Percentiles rank a stretch among this genome's conserved stretches.
phyloP scores from a whole-genome alignment of 1,140 invertebrate species.

The Nylanderia fulva region DNA sequence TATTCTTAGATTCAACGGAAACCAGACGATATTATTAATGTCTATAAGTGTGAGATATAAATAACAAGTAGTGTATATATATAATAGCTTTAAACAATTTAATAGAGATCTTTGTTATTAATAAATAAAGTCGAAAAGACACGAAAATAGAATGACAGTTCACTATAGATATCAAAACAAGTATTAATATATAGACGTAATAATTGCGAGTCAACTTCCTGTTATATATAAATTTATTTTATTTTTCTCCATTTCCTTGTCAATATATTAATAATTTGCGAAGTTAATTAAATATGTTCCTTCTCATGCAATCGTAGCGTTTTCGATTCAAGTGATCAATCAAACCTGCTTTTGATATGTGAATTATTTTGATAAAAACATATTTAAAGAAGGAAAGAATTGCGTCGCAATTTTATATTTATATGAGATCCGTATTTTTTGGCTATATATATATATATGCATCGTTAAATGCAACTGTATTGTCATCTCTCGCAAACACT shows the following conservation, averaged over 20 bases:
- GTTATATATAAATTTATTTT: not conserved
- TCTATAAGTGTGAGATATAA: constrained; percentile 31
- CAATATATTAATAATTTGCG: not conserved
- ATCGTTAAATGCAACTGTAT: no score
- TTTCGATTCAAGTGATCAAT: not conserved
- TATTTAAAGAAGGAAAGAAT: no score
- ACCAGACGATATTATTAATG: constrained; percentile 2
- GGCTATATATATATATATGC: no score
- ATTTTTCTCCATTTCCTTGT: not conserved
- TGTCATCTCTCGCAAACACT: no score
- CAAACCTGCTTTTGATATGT: no score
- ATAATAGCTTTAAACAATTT: not conserved
- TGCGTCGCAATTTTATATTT: no score
- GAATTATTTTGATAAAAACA: no score
- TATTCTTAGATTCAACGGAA: constrained; percentile 29
- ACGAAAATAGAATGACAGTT: constrained; percentile 10
- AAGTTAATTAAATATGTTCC: not conserved
- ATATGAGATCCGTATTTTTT: no score
- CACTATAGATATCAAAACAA: not conserved
- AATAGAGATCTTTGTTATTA: constrained; percentile 47
- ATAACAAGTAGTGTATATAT: not conserved
- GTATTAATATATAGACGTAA: no score
- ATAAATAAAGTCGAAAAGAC: constrained; percentile 9
- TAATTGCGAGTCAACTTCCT: not conserved
- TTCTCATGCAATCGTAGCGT: not conserved